Evolutionary conservation across 2,888 invertebrate genomes (phyloP).

Genomic region (Drosophila nr. medialis): DNA sequence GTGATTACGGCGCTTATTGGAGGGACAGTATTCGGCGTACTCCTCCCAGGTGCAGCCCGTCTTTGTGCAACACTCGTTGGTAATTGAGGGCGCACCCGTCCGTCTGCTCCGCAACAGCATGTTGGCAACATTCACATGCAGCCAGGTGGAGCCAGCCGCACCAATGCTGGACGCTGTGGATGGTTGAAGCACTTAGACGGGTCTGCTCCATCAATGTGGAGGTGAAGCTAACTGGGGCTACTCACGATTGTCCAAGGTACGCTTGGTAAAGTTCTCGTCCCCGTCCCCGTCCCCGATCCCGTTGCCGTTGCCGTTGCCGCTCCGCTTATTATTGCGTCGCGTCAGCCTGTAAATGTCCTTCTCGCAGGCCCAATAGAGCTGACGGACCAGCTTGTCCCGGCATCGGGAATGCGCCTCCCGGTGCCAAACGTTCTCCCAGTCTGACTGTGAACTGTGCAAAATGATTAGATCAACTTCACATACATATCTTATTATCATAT

Average conservation of each 20-base stretch:
- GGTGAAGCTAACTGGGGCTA: neutral
- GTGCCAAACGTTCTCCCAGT: slow-evolving; percentile 87
- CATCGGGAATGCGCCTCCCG: slow-evolving; percentile 87
- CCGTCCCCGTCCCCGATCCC: slow-evolving; percentile 27
- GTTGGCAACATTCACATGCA: slow-evolving; percentile 81
- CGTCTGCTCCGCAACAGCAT: slow-evolving; percentile 80
- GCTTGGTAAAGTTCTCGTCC: slow-evolving; percentile 54
- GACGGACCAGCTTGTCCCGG: slow-evolving; percentile 86
- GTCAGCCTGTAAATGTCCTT: slow-evolving; percentile 87
- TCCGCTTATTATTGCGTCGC: slow-evolving; percentile 83
- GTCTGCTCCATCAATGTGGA: too few species aligned
- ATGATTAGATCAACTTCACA: neutral
- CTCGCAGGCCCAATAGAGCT: slow-evolving; percentile 87
- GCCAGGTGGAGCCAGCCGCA: slow-evolving; percentile 82
- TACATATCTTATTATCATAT: neutral
- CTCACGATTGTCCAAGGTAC: slow-evolving; percentile 49
- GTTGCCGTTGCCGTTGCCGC: slow-evolving; percentile 19
- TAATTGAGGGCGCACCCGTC: slow-evolving; percentile 84
- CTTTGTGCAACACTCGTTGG: slow-evolving; percentile 87
- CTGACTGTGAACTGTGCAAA: slow-evolving; percentile 85
- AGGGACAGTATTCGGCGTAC: slow-evolving; percentile 88
- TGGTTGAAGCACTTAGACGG: neutral
- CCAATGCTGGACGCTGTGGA: slow-evolving; percentile 1
- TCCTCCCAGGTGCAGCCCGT: slow-evolving; percentile 88
- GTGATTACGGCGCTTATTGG: slow-evolving; percentile 85